Evolutionary conservation across 2,888 invertebrate genomes (phyloP), one percentile per base, ranked within the genome.

Genomic region (Trissolcus japonicus): DNA sequence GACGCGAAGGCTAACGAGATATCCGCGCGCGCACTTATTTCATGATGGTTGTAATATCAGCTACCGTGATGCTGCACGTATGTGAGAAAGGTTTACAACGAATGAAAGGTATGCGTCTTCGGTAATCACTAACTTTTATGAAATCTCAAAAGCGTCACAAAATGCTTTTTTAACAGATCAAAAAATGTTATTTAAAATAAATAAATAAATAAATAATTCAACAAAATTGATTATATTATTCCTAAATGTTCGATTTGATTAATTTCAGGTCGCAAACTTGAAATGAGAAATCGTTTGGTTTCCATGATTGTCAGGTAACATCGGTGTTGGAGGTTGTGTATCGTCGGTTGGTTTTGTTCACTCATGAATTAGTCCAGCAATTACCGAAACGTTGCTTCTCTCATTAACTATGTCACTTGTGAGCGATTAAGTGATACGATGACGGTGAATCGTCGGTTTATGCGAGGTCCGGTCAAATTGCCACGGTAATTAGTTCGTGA

Each of bases 361-460:
- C 61, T 67, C 68, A 66, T 75, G 75, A 78, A 78, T 75, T 72
- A 79, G 72, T 68, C 68, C 54, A 57, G 72, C 74, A 76, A 79
- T 79, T 79, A 79, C 72, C 57, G 65, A 76, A 79, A 68, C 68
- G 67, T 75, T 78, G 78, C 66, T 67, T 67, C 71, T 76, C 71
- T 74, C 71, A 65, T 79, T 68, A 76, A 79, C 75, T 68, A 76
- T 76, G 75, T 78, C 78, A 79, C 78, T 79, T 76, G 78, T 76
- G 78, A 79, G 72, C 68, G 75, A 79, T 79, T 72, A 76, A 79
- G 78, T 75, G 78, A 79, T 72, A 76, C 75, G 67, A 68, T 73
- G 78, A 79, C 72, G 72, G 75, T 76, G 75, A 79, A 79, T 79
- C 65, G 72, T 65, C 65, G 68, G 75, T 61, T 73, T 76, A 76